A percentile compares a stretch with the other conserved stretches of the same genome.
These are phyloP conservation scores for Sitobion miscanthi DNA, from an alignment of 1,140 invertebrate species.

Conservation along the genomic window DNA sequence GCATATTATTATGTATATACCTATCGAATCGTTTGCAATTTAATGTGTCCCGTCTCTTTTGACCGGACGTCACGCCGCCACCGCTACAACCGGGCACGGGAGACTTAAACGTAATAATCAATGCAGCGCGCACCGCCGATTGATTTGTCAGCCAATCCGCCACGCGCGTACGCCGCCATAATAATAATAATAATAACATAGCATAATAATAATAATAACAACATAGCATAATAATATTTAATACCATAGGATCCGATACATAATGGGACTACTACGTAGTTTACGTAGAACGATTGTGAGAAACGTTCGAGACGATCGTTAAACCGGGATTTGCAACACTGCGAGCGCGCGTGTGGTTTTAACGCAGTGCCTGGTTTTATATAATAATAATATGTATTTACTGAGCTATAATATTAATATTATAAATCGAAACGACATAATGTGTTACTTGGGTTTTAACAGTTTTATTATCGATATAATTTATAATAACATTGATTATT, in stretches of 20 bases:
- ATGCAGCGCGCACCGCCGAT: not conserved
- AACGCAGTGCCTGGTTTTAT: not conserved
- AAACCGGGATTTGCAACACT: not conserved
- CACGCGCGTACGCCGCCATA: not conserved
- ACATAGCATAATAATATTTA: not conserved
- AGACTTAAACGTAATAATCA: constrained; percentile 16
- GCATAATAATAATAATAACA: not conserved
- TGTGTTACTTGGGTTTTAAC: not conserved
- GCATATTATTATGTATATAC: constrained; percentile 9
- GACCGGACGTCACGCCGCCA: not conserved
- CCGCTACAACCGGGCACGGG: not conserved
- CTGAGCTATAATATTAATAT: not conserved
- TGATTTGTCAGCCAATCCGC: constrained; percentile 3
- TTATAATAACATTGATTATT: too few species aligned
- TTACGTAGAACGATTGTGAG: not conserved
- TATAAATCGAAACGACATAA: not conserved
- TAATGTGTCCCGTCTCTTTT: not conserved
- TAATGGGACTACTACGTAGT: not conserved
- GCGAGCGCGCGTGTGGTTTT: not conserved
- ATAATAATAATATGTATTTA: not conserved
- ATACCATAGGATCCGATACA: not conserved
- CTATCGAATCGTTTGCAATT: constrained; percentile 2
- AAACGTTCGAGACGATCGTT: not conserved
- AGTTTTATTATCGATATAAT: not conserved
- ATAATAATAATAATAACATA: not conserved